Conservation (phyloP, 2,888 invertebrate species). For the Bembecia ichneumoniformis region DNA sequence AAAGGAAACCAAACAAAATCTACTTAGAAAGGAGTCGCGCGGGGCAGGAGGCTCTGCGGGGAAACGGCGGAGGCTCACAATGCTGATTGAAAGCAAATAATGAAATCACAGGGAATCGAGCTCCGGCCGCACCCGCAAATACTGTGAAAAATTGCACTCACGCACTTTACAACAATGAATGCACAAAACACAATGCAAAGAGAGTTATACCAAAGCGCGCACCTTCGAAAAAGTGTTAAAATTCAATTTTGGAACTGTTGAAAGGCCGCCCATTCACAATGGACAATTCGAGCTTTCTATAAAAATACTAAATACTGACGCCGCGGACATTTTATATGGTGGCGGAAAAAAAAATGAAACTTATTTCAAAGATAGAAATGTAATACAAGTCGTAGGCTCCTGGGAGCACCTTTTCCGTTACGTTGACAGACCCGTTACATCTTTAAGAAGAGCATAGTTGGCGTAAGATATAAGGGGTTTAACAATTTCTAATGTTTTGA, state of each 20-base stretch:
- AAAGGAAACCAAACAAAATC: conserved; percentile 69
- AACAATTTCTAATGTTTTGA: neutral
- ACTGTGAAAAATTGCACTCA: conserved; percentile 61
- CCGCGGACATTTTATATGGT: neutral
- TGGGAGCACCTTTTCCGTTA: conserved; percentile 11
- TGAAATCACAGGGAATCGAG: conserved; percentile 65
- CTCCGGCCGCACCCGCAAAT: conserved; percentile 46
- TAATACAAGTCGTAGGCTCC: conserved; percentile 3
- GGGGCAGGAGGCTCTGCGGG: conserved; percentile 21
- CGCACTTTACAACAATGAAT: conserved; percentile 36
- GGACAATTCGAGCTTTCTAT: too few species aligned
- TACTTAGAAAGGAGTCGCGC: conserved; percentile 36
- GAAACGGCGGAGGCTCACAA: conserved; percentile 42
- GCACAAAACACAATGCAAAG: conserved; percentile 22
- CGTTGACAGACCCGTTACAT: conserved; percentile 2
- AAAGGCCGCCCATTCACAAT: neutral
- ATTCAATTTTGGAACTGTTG: neutral
- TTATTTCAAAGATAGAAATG: neutral
- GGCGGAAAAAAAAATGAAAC: neutral
- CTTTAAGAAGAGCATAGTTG: neutral
- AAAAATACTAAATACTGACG: neutral
- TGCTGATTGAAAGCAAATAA: conserved; percentile 73
- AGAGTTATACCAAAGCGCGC: neutral
- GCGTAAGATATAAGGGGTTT: neutral
- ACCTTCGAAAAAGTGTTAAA: neutral